Evolutionary conservation across 2,888 invertebrate species (phyloP), one percentile per base, ranked within the genome.

Genomic region (Pinctada fucata): DNA sequence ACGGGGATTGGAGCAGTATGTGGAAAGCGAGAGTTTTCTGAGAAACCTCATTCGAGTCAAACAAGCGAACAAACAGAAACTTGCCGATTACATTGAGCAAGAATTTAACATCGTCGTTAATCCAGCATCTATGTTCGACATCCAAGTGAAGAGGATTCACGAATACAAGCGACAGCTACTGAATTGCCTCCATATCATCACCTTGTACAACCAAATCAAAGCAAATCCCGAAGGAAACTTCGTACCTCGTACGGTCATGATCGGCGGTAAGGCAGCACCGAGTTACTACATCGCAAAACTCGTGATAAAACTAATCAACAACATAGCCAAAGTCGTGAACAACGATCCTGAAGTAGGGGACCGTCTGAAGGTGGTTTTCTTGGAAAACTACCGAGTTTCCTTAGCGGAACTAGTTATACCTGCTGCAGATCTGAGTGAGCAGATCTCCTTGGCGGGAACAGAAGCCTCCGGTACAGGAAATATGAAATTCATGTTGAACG

Each of bases 401-500:
- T 94, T 99, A 88, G 99, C 99, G 6, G 99, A 99, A 93, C 97
- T 97, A 91, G 97, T 99, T 89, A 99, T 99, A 93, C 99, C 99
- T 0, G 99, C 99, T 0, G 97, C 99, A 6, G 99, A 99, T 94
- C 95, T 99, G 82, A 98, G 97, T 85, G 97, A 99, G 93, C 99
- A 99, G 94, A 99, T 99, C 90, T 99, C 99, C 2, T 98, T 99
- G 0, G 99, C 99, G 68, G 99, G 99, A 86, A 99, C 99, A 0
- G 99, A 99, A 92, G 99, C 99, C 0, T 99, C 99, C 0, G 99
- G 99, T 84, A 99, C 99, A 8, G 97, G 97, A 82, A 99, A 99
- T 94, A 99, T 99, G 99, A 99, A 99, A 94, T 99, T 99, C 94
- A 97, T 97, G 97, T 94, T 99, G 91, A 99, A 99, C 93, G 99